A percentile compares a stretch with the other conserved stretches of the same genome.
Conservation (phyloP, 2,888 invertebrate species). For the Sceliomorpha sp. region DNA sequence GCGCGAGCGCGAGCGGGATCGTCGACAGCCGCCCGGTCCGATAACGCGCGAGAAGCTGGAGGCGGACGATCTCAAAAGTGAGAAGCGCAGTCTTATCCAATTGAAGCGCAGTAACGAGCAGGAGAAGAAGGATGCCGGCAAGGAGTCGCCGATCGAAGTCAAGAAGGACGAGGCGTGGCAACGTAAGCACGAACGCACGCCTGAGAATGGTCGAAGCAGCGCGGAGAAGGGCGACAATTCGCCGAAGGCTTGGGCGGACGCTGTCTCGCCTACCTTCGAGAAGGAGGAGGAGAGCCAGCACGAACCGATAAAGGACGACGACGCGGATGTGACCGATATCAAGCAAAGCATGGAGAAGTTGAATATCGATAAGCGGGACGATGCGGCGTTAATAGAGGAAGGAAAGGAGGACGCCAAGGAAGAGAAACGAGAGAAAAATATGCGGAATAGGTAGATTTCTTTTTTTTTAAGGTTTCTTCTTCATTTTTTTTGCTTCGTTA, state of each 20-base stretch:
- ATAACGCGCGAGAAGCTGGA: constrained; percentile 84
- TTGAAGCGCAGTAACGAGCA: constrained; percentile 79
- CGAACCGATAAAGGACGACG: constrained; percentile 80
- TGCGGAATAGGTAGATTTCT: constrained; percentile 67
- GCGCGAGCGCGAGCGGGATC: constrained; percentile 73
- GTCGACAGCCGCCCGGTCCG: constrained; percentile 83
- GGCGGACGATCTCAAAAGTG: constrained; percentile 82
- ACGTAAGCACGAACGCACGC: constrained; percentile 81
- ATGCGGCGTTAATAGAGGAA: constrained; percentile 80
- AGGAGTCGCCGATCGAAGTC: constrained; percentile 81
- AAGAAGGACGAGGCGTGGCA: constrained; percentile 82
- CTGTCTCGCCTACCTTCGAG: constrained; percentile 76
- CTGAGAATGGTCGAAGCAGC: constrained; percentile 71
- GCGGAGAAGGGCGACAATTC: constrained; percentile 65
- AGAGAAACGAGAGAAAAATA: constrained; percentile 77
- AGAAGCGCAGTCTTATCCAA: constrained; percentile 82
- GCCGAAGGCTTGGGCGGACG: constrained; percentile 81
- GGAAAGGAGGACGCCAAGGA: constrained; percentile 74
- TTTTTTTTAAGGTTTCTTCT: constrained; percentile 7
- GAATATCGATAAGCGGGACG: constrained; percentile 75
- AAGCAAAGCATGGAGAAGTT: constrained; percentile 73
- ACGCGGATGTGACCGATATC: constrained; percentile 69
- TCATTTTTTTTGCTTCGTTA: not conserved
- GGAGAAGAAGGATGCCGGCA: constrained; percentile 71
- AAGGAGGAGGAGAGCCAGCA: constrained; percentile 79